Evolutionary conservation across 2,113 vertebrate species (phyloP), one percentile per base, ranked within the genome.

Genomic region (Tiliqua scincoides): DNA sequence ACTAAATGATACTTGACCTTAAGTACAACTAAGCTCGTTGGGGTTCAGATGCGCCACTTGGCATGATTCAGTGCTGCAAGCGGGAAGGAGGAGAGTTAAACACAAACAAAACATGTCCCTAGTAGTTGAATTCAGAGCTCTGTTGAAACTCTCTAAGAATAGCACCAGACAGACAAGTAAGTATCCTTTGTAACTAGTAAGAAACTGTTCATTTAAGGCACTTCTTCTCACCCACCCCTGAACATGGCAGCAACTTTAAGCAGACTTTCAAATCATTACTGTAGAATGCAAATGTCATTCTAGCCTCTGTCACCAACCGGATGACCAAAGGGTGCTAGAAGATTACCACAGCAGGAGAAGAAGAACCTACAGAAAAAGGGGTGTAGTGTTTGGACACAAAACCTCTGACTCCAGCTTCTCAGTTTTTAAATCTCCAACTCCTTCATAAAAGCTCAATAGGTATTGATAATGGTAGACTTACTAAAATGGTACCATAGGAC

Each of bases 1-100:
- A 48, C 25, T 65, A 75, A 84, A 86, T 1, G 14, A 30, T 57
- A 84, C 70, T 92, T 93, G 68, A 91, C 65, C 76, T 92, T 15
- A 76, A 86, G 90, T 87, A 82, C 1, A 68, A 91, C 71, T 21
- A 81, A 83, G 25, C 77, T 63, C 3, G 81, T 52, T 80, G 84
- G 78, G 61, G 1, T 43, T 85, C 91, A 54, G 78, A 30, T 9
- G 25, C 73, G 79, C 63, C 6, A 89, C 0, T 1, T 74, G 30
- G 48, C 7, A 92, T 86, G 90, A 79, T 85, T 65, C 1, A 57
- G 20, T 1, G 85, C 35, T 82, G 30, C 3, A 87, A 88, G 35
- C 32, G 75, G 72, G 40, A 73, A 61, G n/a, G 37, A 89, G 84
- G 81, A 25, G 12, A n/a, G n/a, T 4, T 12, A 52, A 52, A 82